A percentile compares a stretch with the other conserved stretches of the same genome.
phyloP scores from a whole-genome alignment of 2,888 invertebrate genomes.

The Vandiemenella viatica region DNA sequence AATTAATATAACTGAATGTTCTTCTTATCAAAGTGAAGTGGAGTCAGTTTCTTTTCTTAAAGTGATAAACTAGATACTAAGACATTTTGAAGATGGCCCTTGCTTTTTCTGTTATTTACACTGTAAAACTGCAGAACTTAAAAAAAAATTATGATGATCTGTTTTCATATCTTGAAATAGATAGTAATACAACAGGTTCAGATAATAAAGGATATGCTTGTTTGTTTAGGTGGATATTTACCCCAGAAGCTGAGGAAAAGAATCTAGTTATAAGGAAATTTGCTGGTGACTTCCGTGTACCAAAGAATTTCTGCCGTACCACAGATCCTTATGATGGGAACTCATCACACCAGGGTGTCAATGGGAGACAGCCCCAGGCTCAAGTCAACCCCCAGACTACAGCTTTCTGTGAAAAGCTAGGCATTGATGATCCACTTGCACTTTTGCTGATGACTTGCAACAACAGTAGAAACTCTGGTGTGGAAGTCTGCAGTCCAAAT shows the following conservation, averaged over 20 bases:
- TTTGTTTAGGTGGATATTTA: constrained; percentile 45
- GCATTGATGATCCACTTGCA: constrained; percentile 68
- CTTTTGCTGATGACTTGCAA: constrained; percentile 29
- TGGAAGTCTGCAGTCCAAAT: too few species aligned
- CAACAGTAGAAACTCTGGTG: constrained; percentile 5
- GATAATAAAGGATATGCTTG: too few species aligned
- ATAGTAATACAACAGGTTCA: too few species aligned
- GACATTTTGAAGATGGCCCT: too few species aligned
- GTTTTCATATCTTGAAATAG: too few species aligned
- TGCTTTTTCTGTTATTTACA: too few species aligned
- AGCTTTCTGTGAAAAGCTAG: constrained; percentile 33
- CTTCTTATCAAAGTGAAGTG: too few species aligned
- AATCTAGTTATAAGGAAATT: constrained; percentile 46
- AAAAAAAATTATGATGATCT: too few species aligned
- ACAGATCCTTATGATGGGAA: constrained; percentile 44
- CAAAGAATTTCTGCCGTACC: constrained; percentile 63
- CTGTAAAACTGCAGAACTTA: too few species aligned
- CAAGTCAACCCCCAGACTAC: constrained; percentile 33
- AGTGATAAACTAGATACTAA: too few species aligned
- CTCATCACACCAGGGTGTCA: constrained; percentile 24
- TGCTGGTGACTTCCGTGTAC: constrained; percentile 49
- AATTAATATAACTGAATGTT: too few species aligned
- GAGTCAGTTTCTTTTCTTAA: too few species aligned
- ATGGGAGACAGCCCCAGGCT: constrained; percentile 49
- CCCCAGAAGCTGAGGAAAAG: constrained; percentile 60